These are phyloP conservation scores for Drosophila bocqueti DNA, from an alignment of 1,140 invertebrate species.

Conservation along the genomic window DNA sequence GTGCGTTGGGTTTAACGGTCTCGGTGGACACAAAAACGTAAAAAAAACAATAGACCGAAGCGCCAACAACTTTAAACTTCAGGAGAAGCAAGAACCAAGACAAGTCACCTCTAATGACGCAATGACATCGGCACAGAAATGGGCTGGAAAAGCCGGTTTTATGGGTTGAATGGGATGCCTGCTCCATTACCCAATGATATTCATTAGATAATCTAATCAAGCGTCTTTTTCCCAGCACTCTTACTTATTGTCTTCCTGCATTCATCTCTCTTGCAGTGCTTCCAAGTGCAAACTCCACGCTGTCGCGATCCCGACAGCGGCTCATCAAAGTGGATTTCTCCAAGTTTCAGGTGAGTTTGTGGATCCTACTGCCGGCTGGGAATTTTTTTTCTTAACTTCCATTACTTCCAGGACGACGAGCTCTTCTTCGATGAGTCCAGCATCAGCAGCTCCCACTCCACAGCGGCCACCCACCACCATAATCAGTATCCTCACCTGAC, in stretches of 20 bases:
- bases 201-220: constrained; percentile 69
- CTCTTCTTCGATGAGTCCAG: constrained; percentile 77
- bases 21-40: constrained; percentile 18
- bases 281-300: constrained; percentile 72
- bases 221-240: constrained; percentile 46
- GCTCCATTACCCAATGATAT: constrained; percentile 48
- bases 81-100: constrained; percentile 44
- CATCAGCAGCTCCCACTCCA: constrained; percentile 64
- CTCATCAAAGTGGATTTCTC: constrained; percentile 90
- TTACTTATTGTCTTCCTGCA: constrained; percentile 41
- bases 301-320: constrained; percentile 85
- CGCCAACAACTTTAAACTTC: constrained; percentile 35
- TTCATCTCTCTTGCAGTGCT: constrained; percentile 70
- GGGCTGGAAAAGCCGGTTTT: constrained; percentile 27
- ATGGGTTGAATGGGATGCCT: constrained; percentile 8
- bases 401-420: constrained; percentile 72
- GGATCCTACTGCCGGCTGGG: neutral
- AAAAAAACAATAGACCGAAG: constrained; percentile 26
- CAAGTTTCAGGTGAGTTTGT: constrained; percentile 86
- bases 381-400: neutral
- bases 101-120: constrained; percentile 54
- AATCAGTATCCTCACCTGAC: constrained; percentile 45
- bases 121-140: constrained; percentile 34
- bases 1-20: constrained; percentile 68
- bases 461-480: constrained; percentile 44